Evolutionary conservation across 2,888 invertebrate species (phyloP), one percentile per base, ranked within the genome.

Genomic region (Zaprionus obscuricornis): DNA sequence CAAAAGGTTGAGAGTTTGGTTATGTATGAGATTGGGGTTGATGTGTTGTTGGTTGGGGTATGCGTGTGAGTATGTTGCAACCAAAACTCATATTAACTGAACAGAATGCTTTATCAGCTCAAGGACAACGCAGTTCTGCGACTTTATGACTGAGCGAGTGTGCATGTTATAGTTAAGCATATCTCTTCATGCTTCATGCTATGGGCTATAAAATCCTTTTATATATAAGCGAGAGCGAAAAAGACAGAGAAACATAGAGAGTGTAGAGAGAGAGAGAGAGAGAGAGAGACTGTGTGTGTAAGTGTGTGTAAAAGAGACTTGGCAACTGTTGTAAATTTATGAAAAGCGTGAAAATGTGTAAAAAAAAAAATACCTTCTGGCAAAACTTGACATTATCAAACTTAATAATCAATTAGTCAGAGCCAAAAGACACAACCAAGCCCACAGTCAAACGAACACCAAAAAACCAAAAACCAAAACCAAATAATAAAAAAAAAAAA

Each of bases 81-180:
- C 24, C 33, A 46, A 22, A 22, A 37, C 46, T 52, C 58, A 29
- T 50, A 22, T 65, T 69, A 50, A 55, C 51, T 47, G 39, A 50
- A 55, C 51, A 43, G 39, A 31, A 49, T 49, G 50, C 31, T 40
- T 57, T 57, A 66, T 69, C 71, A 70, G 37, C 29, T 13, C 29
- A 42, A 20, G 51, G 33, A 18, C 11, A 33, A 16, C 24, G 5
- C 36, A 69, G 27, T 39, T 27, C 7, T 40, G 29, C 22, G 26
- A 43, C 36, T 45, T 43, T 34, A 46, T 37, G 55, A 10, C 29
- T 14, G 34, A 10, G 36, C 6, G 18, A 27, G 36, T 40, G 46
- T 39, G 13, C 17, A 13, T 17, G 13, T 22, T 46, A n/a, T n/a
- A n/a, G 27, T 42, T 43, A 47, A 58, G 51, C 27, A 46, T 26